Percentiles rank a stretch among this genome's conserved stretches.
These are phyloP conservation scores for Acipenser oxyrinchus DNA, from an alignment of 2,797 vertebrate species.

Conservation along the genomic window DNA sequence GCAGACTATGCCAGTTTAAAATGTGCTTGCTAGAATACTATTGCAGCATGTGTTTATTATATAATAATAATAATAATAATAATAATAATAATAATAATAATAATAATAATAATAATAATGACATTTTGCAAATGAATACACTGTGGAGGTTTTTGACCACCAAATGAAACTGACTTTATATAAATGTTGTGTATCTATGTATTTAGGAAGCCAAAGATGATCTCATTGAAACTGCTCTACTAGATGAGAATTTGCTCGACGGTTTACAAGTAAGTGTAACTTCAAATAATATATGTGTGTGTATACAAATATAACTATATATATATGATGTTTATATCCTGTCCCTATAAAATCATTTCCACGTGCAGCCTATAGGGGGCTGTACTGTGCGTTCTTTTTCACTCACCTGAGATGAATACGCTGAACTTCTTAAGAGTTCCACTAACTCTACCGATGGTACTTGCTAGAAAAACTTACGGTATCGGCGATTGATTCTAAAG, in stretches of 20 bases:
- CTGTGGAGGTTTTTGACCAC: not conserved
- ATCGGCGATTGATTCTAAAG: too few relatives aligned
- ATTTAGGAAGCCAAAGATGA: constrained; percentile 65
- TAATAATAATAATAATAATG: too few relatives aligned
- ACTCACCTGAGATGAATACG: too few relatives aligned
- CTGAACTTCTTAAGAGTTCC: too few relatives aligned
- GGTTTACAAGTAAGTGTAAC: constrained; percentile 70
- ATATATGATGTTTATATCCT: not conserved
- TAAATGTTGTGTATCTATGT: not conserved
- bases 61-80: too few relatives aligned
- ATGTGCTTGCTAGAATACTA: not conserved
- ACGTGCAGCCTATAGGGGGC: not conserved
- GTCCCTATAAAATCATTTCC: not conserved
- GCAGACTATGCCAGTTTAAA: too few relatives aligned
- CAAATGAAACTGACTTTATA: not conserved
- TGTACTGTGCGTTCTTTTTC: too few relatives aligned
- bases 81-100: too few relatives aligned
- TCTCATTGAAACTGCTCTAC: constrained; percentile 53
- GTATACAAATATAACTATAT: not conserved
- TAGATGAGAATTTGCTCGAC: constrained; percentile 60
- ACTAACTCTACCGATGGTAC: too few relatives aligned
- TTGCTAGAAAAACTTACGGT: too few relatives aligned
- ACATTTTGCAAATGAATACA: too few relatives aligned
- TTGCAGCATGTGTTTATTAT: too few relatives aligned
- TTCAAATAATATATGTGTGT: not conserved